A percentile compares a stretch with the other conserved stretches of the same genome.
These are phyloP conservation scores for Benthosema pterotum DNA, from an alignment of 2,797 vertebrate species.

Conservation along the genomic window DNA sequence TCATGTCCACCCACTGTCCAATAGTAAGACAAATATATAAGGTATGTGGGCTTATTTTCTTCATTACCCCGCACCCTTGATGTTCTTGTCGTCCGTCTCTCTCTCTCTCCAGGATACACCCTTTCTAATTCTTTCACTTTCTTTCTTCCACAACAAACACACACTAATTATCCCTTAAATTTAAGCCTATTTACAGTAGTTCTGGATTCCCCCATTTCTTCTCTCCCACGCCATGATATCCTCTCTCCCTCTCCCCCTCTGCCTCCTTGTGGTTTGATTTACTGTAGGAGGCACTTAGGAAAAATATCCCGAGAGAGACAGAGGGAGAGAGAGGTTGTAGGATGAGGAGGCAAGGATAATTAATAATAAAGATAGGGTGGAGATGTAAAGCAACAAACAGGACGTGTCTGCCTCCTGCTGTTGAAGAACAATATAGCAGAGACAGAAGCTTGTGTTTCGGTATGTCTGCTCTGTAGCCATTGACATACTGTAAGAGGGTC, in stretches of 20 bases:
- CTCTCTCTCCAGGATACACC: not conserved
- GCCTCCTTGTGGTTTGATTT: constrained; percentile 77
- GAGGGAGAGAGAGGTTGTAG: constrained; percentile 28
- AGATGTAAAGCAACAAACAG: constrained; percentile 10
- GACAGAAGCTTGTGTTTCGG: not conserved
- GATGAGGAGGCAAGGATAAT: constrained; percentile 24
- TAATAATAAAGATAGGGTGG: constrained; percentile 12
- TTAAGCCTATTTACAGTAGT: too few species aligned
- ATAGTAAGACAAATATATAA: not conserved
- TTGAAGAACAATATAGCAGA: constrained; percentile 35
- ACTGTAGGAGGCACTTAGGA: constrained; percentile 79
- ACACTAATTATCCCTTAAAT: too few species aligned
- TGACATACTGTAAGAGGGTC: too few species aligned
- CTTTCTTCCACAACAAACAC: not conserved
- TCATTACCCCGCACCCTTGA: constrained; percentile 12
- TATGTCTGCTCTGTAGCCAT: too few species aligned
- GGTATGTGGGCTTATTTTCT: not conserved
- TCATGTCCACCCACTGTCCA: not conserved
- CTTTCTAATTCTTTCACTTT: not conserved
- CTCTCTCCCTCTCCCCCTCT: constrained; percentile 6
- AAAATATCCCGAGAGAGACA: constrained; percentile 59
- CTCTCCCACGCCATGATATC: not conserved
- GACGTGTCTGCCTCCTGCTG: constrained; percentile 63
- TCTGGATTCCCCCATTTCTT: too few species aligned
- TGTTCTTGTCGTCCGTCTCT: constrained; percentile 21